Evolutionary conservation across 2,797 vertebrate species (phyloP).

Genomic region (Ptychobarbus kaznakovi): DNA sequence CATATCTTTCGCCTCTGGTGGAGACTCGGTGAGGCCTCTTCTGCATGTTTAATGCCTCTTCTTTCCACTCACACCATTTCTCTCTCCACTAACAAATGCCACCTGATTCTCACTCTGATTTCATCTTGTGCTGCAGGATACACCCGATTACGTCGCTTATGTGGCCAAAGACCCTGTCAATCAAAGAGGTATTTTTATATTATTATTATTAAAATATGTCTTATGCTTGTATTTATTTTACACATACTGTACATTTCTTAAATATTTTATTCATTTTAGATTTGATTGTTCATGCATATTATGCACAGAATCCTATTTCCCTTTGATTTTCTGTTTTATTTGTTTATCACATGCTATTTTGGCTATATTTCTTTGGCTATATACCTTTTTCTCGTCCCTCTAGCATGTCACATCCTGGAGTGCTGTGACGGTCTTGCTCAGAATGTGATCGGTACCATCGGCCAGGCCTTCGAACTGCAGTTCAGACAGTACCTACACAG

Average conservation of each 20-base stretch:
- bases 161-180: conserved; percentile 98
- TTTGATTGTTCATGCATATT: neutral
- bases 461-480: conserved; percentile 96
- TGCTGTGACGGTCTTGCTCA: conserved; percentile 93
- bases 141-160: conserved; percentile 94
- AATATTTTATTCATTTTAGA: neutral
- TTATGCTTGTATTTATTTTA: neutral
- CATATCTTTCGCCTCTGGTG: conserved; percentile 96
- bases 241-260: neutral
- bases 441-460: conserved; percentile 94
- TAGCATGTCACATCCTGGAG: conserved; percentile 97
- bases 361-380: neutral
- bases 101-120: conserved; percentile 52
- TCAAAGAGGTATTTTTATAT: conserved; percentile 87
- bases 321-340: neutral
- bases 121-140: conserved; percentile 82
- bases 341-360: neutral
- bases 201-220: neutral
- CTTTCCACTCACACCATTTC: conserved; percentile 39
- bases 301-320: neutral
- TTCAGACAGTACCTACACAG: conserved; percentile 98
- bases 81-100: conserved; percentile 46
- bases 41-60: conserved; percentile 42
- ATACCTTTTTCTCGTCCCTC: conserved; percentile 34
- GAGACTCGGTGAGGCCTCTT: conserved; percentile 87